A percentile compares a stretch with the other conserved stretches of the same genome.
Evolutionary conservation across 2,797 vertebrate species (phyloP).

Genomic region (Trachops cirrhosus): DNA sequence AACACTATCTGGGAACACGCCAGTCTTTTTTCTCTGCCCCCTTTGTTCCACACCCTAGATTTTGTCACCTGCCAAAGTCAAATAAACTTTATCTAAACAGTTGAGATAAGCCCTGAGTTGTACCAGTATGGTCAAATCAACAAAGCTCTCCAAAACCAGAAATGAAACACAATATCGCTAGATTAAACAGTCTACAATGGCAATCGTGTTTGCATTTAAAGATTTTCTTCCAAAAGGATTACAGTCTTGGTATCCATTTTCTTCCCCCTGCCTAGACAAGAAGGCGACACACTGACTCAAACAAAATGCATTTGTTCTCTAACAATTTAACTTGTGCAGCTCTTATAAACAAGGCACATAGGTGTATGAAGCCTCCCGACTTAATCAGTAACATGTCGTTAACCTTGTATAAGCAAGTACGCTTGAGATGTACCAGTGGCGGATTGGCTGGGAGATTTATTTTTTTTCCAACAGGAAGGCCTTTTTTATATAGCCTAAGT

Average conservation of each 20-base stretch:
- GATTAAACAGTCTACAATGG: conserved; percentile 89
- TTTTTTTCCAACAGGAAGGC: conserved; percentile 62
- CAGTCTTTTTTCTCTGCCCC: conserved; percentile 67
- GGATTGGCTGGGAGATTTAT: conserved; percentile 45
- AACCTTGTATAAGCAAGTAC: conserved; percentile 69
- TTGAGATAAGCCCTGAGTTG: conserved; percentile 82
- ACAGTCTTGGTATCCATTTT: conserved; percentile 88
- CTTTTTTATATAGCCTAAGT: conserved; percentile 45
- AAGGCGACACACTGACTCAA: conserved; percentile 92
- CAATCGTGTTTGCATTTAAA: conserved; percentile 94
- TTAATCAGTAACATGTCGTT: conserved; percentile 81
- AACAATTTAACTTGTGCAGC: conserved; percentile 83
- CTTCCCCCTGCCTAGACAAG: conserved; percentile 88
- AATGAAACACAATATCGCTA: conserved; percentile 89
- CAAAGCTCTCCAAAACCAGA: conserved; percentile 86
- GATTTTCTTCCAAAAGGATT: conserved; percentile 94
- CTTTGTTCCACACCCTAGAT: conserved; percentile 78
- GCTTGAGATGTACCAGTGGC: conserved; percentile 73
- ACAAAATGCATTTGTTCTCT: conserved; percentile 90
- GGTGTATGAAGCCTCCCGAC: conserved; percentile 78
- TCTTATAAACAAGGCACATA: conserved; percentile 82
- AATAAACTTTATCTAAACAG: conserved; percentile 85
- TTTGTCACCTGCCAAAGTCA: conserved; percentile 85
- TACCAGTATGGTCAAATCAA: conserved; percentile 81
- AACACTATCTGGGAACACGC: conserved; percentile 71